Conservation (phyloP, 64 coral and sea anemone genomes). For the Actinia equina region DNA sequence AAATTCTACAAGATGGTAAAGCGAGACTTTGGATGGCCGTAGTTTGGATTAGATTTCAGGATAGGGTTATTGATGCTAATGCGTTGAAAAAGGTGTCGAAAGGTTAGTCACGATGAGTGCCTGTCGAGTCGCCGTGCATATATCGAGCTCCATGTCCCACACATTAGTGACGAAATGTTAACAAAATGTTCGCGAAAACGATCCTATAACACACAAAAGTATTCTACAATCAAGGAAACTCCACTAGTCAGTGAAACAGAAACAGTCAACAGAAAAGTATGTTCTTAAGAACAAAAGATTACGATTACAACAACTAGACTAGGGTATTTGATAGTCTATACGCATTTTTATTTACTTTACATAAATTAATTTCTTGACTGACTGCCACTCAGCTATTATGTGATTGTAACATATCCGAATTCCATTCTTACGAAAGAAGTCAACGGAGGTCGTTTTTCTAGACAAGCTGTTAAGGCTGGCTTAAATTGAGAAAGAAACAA, state of each 20-base stretch:
- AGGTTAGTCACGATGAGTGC: slow-evolving; percentile 19
- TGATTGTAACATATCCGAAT: slow-evolving; percentile 3
- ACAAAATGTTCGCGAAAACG: background rate
- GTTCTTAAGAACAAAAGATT: background rate
- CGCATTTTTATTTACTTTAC: background rate
- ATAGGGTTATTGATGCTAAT: slow-evolving; percentile 3
- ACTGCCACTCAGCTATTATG: background rate
- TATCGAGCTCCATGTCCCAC: background rate
- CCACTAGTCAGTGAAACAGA: background rate
- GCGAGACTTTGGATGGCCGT: slow-evolving; percentile 88
- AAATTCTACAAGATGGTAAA: slow-evolving; percentile 83
- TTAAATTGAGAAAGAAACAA: background rate
- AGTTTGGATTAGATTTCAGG: slow-evolving; percentile 24
- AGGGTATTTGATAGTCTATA: background rate
- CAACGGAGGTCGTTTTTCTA: background rate
- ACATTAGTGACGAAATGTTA: background rate
- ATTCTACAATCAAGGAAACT: background rate
- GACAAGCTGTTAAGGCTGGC: background rate
- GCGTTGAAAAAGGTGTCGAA: slow-evolving; percentile 30
- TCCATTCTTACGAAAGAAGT: background rate
- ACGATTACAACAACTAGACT: background rate
- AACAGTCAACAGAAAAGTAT: background rate
- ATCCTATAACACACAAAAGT: background rate
- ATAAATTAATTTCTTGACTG: background rate
- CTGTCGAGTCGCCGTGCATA: too few species aligned